phyloP scores from a whole-genome alignment of 2,888 invertebrate species.

The Lordiphosa andalusiaca region DNA sequence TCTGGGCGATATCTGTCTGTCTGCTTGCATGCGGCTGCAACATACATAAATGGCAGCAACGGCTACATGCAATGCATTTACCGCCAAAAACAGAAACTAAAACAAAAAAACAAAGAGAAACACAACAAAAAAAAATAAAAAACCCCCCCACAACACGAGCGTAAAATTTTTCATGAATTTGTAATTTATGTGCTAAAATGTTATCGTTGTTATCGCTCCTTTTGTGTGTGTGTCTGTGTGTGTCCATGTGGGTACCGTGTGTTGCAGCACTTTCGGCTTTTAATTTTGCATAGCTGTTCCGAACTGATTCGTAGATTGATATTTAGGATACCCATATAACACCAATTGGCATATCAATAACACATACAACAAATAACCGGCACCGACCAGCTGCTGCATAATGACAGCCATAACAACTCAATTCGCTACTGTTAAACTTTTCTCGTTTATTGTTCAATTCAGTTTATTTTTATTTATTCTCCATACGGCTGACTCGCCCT shows the following conservation, averaged over 20 bases:
- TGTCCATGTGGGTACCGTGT: constrained; percentile 1
- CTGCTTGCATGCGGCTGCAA: constrained; percentile 50
- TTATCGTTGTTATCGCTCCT: constrained; percentile 71
- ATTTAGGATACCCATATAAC: no score
- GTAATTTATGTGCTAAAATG: constrained; percentile 73
- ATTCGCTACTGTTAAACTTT: no score
- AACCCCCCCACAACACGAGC: constrained; percentile 59
- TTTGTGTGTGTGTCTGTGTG: constrained; percentile 40
- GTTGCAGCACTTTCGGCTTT: constrained; percentile 1
- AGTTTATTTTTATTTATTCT: no score
- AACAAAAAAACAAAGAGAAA: constrained; percentile 25
- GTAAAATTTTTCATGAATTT: constrained; percentile 73
- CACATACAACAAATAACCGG: no score
- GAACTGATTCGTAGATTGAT: background rate
- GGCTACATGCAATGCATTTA: constrained; percentile 67
- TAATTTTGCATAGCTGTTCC: no score
- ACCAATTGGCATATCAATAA: no score
- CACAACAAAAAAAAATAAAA: no score
- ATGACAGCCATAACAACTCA: no score
- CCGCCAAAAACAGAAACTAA: constrained; percentile 68
- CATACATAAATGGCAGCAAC: constrained; percentile 59
- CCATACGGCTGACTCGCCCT: no score
- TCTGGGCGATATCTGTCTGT: constrained; percentile 60
- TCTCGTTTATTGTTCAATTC: no score
- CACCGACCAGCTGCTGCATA: no score